phyloP scores from a whole-genome alignment of 2,113 vertebrate genomes.

The Pelobates fuscus region DNA sequence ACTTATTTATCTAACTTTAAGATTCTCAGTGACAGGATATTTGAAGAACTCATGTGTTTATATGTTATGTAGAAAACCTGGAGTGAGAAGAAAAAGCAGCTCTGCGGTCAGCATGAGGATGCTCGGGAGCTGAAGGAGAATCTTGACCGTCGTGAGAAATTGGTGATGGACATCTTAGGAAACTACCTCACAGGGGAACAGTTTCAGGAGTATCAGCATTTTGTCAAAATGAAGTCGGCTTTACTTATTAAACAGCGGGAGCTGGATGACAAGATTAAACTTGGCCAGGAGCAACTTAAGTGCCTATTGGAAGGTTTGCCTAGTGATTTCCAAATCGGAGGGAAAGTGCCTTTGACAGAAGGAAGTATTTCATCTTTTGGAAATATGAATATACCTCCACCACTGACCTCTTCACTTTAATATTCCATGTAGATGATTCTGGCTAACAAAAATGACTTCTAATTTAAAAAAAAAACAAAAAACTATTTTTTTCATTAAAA shows the following conservation, averaged over 20 bases:
- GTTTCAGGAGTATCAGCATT: constrained; percentile 83
- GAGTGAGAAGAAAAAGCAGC: constrained; percentile 80
- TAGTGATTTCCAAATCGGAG: constrained; percentile 54
- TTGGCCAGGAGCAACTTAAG: constrained; percentile 84
- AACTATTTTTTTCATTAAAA: constrained; percentile 40
- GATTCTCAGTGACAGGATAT: too few species aligned
- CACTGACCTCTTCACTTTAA: constrained; percentile 63
- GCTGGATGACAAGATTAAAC: constrained; percentile 88
- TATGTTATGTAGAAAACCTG: constrained; percentile 84
- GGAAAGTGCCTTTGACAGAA: constrained; percentile 58
- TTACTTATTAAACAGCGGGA: constrained; percentile 89
- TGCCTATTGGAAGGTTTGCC: constrained; percentile 82
- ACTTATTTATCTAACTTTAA: too few species aligned
- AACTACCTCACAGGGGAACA: constrained; percentile 76
- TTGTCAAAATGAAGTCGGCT: constrained; percentile 84
- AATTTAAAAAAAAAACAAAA: constrained; percentile 49
- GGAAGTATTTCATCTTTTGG: constrained; percentile 67
- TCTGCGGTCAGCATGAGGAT: constrained; percentile 88
- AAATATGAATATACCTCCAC: constrained; percentile 53
- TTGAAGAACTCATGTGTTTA: too few species aligned
- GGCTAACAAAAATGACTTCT: constrained; percentile 6
- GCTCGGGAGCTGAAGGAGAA: constrained; percentile 95
- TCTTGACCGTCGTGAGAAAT: constrained; percentile 84
- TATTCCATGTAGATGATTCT: constrained; percentile 25
- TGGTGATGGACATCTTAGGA: constrained; percentile 82